Conservation (phyloP, 2,113 vertebrate genomes). For the Apus apus region DNA sequence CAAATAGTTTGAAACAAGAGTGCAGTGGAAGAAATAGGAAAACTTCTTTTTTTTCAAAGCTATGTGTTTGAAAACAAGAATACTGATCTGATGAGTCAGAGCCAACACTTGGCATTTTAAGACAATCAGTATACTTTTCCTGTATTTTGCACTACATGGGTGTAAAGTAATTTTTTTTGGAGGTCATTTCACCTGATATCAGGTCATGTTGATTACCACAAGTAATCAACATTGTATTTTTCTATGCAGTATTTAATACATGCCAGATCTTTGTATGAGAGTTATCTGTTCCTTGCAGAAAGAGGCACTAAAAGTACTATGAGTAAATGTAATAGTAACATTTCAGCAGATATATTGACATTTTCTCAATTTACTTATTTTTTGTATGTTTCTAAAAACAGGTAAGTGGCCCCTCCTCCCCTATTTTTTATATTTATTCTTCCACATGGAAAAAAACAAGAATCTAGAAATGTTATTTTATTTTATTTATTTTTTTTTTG, state of each 20-base stretch:
- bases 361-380: not conserved
- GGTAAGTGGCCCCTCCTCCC: accelerated
- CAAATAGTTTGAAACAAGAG: not conserved
- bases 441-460: not conserved
- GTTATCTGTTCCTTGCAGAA: not conserved
- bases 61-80: not conserved
- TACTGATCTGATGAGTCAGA: not conserved
- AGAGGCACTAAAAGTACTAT: not conserved
- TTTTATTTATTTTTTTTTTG: not conserved
- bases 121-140: not conserved
- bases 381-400: not conserved
- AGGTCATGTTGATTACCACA: not conserved
- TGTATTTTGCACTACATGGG: not conserved
- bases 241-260: not conserved
- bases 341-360: not conserved
- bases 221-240: not conserved
- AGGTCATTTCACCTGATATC: not conserved
- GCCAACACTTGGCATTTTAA: not conserved
- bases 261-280: not conserved
- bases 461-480: not conserved
- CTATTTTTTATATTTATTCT: not conserved
- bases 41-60: not conserved
- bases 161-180: not conserved
- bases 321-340: not conserved
- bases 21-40: not conserved